These are phyloP conservation scores for Phataginus tetradactyla DNA, from an alignment of 2,797 vertebrate species.

Conservation along the genomic window DNA sequence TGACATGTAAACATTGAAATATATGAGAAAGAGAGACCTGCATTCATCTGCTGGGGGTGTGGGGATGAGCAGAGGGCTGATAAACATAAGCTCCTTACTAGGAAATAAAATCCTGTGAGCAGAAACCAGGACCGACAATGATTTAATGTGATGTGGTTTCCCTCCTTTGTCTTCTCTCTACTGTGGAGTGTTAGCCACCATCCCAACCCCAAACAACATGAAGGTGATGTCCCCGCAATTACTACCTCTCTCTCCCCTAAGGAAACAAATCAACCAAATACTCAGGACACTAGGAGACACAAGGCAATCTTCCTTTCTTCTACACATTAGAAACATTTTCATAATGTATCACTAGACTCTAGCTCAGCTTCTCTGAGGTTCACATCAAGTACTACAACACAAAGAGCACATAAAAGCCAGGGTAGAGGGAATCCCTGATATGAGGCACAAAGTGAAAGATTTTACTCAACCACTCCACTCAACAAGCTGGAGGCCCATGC, in stretches of 20 bases:
- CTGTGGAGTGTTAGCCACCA: not conserved
- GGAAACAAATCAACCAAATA: constrained; percentile 42
- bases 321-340: constrained; percentile 52
- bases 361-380: constrained; percentile 44
- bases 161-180: not conserved
- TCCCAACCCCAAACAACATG: not conserved
- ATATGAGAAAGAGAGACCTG: not conserved
- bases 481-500: not conserved
- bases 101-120: constrained; percentile 38
- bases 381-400: constrained; percentile 40
- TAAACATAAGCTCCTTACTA: constrained; percentile 25
- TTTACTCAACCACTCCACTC: not conserved
- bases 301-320: constrained; percentile 62
- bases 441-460: not conserved
- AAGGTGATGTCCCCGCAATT: constrained; percentile 3
- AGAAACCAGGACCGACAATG: constrained; percentile 28
- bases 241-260: not conserved
- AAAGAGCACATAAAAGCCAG: constrained; percentile 41
- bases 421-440: constrained; percentile 28
- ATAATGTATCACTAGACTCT: not conserved
- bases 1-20: constrained; percentile 11
- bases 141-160: constrained; percentile 29
- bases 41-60: not conserved
- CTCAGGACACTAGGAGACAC: constrained; percentile 45
- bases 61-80: not conserved